Evolutionary conservation across 2,888 invertebrate species (phyloP), one percentile per base, ranked within the genome.

Genomic region (Drosophila lutescens): DNA sequence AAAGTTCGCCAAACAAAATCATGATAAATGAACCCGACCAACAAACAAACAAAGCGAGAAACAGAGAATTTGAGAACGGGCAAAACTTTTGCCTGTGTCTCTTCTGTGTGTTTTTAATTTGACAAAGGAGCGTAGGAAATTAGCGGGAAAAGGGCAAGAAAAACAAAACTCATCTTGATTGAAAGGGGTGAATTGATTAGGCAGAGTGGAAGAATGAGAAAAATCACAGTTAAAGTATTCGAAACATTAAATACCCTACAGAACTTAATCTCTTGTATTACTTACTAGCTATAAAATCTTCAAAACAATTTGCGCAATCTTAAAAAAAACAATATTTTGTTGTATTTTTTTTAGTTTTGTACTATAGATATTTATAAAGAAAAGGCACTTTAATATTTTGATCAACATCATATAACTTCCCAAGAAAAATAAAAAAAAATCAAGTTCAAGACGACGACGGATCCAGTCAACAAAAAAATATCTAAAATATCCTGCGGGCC

Each of bases 1-100:
- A 44, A 88, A 86, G 75, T 88, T 88, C 81, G 78, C 72, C 89
- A 89, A 89, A 89, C 89, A 86, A 88, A 71, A 89, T 89, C 85
- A 86, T 86, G 85, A 86, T 86, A 89, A 89, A 86, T 86, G 85
- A 86, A 89, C 74, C 71, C 85, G 74, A 86, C 89, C 62, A 88
- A 75, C 85, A 78, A 86, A 78, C 84, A 83, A 77, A 56, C 66
- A 81, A 65, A 55, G 60, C 56, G 44, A 54, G 47, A 68, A 80
- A 69, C 67, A 51, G 38, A 50, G 34, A n/a, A 38, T n/a, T 20
- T 32, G 26, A 46, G 34, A 26, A 8, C 23, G 20, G 67, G 38
- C 69, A 77, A 86, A 81, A 79, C 61, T 88, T 88, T 57, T 77
- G 61, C 66, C 51, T 70, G 44, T 41, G 67, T 66, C 62, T 43